Base-by-base conservation (phyloP, 2,113 vertebrate species). In the Melanerpes aurifrons region DNA sequence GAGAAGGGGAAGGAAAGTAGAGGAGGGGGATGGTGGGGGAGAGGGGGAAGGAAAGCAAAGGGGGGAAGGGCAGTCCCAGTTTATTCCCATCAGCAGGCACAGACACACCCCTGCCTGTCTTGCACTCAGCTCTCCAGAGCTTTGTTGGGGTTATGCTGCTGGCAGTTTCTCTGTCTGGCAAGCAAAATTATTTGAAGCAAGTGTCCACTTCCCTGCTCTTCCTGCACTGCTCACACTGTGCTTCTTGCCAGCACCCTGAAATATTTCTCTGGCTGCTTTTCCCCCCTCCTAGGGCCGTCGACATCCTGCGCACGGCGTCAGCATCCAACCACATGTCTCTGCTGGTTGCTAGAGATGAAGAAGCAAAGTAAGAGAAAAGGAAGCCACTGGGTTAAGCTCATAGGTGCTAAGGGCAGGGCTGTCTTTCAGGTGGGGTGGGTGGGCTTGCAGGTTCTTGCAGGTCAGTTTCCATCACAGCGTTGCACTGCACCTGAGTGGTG, bases 251-350 rank as follows among this genome's bases (percentile, higher is more conserved):
- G 40, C 24, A 43, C 22, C 21, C 8, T 67, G 43, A 2, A 79
- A 2, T 69, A 86, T 75, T 92, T 86, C 81, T 47, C 70, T 89
- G 48, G 4, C 19, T 78, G 32, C 40, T 89, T 93, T 74, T 25
- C 8, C 26, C 8, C 25, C 56, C 56, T 94, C 78, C 28, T 78
- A 99, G 98, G 96, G 98, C 98, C 40, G 98, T 98, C 92, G 98
- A 98, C 86, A 98, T 99, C 94, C 77, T 98, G 75, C 97, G 98
- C 90, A 98, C 91, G 29, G 98, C 98, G 6, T 98, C 98, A 1
- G 97, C 98, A 28, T 98, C 98, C n/a, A 99, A 98, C 82, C 98
- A 98, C 95, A 97, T 98, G 98, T 98, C 98, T 63, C 96, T 99
- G 80, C 95, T 98, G 7, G 93, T 98, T 45, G 97, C 97, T 71